Evolutionary conservation across 2,113 vertebrate species (phyloP).

Genomic region (Lampris incognitus): DNA sequence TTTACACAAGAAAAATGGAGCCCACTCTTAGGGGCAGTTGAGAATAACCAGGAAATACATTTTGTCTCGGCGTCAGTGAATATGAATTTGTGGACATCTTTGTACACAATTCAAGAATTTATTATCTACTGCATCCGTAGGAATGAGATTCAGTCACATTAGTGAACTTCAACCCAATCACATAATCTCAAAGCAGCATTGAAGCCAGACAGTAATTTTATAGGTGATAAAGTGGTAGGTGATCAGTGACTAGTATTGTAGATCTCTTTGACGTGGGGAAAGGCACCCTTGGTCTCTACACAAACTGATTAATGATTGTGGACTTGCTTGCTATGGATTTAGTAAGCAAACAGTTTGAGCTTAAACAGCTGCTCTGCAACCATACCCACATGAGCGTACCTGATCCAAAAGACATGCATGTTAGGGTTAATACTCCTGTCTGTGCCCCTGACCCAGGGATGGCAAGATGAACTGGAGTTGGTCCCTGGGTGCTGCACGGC

Average conservation of each 20-base stretch:
- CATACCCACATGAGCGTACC: no score
- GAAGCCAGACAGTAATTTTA: neutral
- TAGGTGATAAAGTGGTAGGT: neutral
- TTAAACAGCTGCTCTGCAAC: no score
- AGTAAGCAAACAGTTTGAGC: no score
- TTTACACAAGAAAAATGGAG: slow-evolving; percentile 11
- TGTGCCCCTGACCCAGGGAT: no score
- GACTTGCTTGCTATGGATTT: no score
- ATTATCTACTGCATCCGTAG: neutral
- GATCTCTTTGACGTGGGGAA: neutral
- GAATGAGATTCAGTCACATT: neutral
- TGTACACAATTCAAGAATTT: neutral
- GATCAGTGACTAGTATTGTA: neutral
- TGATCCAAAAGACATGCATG: no score
- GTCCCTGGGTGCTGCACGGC: no score
- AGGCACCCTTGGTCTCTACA: neutral
- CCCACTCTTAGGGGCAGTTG: no score
- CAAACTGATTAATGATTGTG: neutral
- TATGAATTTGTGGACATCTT: neutral
- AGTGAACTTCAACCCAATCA: neutral
- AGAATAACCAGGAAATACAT: neutral
- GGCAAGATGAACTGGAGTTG: no score
- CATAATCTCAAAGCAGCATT: neutral
- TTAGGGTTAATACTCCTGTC: no score
- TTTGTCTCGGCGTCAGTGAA: neutral